Evolutionary conservation across 2,113 vertebrate species (phyloP).

Genomic region (Acinonyx jubatus): DNA sequence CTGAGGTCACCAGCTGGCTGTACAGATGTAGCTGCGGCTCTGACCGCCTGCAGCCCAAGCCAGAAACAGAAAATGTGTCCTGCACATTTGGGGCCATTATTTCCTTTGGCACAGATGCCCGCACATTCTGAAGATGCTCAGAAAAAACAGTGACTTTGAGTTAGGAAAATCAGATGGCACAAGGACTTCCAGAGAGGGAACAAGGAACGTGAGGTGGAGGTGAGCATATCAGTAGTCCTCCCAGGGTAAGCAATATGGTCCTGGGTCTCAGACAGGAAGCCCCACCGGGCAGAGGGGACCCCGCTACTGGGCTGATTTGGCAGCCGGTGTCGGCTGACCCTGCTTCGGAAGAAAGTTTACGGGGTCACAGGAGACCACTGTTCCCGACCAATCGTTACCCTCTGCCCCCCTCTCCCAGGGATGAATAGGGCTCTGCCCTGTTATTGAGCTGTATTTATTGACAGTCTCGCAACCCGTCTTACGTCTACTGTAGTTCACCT

Average conservation of each 20-base stretch:
- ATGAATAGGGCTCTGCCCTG: fast-evolving
- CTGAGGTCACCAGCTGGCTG: fast-evolving
- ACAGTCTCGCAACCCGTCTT: fast-evolving
- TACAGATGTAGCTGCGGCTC: fast-evolving
- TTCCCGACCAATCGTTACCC: fast-evolving
- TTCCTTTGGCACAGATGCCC: fast-evolving
- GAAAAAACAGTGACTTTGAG: neutral
- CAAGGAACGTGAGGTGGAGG: fast-evolving
- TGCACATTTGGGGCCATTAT: fast-evolving
- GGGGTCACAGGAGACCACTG: neutral
- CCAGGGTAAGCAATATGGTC: fast-evolving
- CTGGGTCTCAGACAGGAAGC: neutral
- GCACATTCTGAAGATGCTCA: neutral
- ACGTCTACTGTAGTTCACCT: fast-evolving
- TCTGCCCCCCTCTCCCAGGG: fast-evolving
- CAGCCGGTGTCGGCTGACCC: fast-evolving
- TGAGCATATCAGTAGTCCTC: fast-evolving
- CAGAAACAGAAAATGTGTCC: fast-evolving
- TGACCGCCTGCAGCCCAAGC: fast-evolving
- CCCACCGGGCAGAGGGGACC: fast-evolving
- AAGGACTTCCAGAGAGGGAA: neutral
- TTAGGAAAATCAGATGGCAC: too few species aligned
- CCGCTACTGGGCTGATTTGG: fast-evolving
- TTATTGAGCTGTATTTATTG: fast-evolving
- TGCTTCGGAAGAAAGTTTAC: too few species aligned